A percentile compares a stretch with the other conserved stretches of the same genome.
phyloP scores from a whole-genome alignment of 2,888 invertebrate genomes.

The Aromia moschata region DNA sequence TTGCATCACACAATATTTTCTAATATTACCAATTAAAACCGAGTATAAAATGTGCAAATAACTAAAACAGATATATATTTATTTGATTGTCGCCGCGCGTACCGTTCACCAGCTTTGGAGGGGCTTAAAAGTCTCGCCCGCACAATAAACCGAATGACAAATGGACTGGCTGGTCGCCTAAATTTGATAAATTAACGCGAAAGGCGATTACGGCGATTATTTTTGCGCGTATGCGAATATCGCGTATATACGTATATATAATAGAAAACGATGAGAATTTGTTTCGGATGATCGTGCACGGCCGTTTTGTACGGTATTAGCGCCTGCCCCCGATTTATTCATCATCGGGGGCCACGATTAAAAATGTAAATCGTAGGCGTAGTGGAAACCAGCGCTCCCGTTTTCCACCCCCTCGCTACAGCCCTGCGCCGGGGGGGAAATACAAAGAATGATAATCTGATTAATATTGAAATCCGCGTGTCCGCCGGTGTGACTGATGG shows the following conservation, averaged over 20 bases:
- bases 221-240: conserved; percentile 1
- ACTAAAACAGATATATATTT: no score
- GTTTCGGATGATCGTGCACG: conserved; percentile 15
- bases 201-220: conserved; percentile 20
- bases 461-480: conserved; percentile 54
- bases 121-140: conserved; percentile 14
- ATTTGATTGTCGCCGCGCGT: background rate
- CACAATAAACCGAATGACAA: conserved; percentile 19
- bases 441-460: conserved; percentile 56
- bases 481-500: conserved; percentile 50
- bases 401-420: no score
- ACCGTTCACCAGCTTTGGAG: background rate
- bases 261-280: conserved; percentile 16
- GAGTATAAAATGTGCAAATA: no score
- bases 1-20: no score
- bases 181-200: conserved; percentile 16
- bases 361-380: conserved; percentile 33
- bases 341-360: conserved; percentile 19
- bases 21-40: no score
- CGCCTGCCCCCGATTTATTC: conserved; percentile 17
- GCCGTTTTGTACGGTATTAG: conserved; percentile 19
- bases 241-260: background rate
- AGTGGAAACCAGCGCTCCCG: conserved; percentile 47
- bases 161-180: conserved; percentile 12
- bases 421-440: conserved; percentile 32